phyloP scores from a whole-genome alignment of 2,113 vertebrate species.

The Protobothrops mucrosquamatus region DNA sequence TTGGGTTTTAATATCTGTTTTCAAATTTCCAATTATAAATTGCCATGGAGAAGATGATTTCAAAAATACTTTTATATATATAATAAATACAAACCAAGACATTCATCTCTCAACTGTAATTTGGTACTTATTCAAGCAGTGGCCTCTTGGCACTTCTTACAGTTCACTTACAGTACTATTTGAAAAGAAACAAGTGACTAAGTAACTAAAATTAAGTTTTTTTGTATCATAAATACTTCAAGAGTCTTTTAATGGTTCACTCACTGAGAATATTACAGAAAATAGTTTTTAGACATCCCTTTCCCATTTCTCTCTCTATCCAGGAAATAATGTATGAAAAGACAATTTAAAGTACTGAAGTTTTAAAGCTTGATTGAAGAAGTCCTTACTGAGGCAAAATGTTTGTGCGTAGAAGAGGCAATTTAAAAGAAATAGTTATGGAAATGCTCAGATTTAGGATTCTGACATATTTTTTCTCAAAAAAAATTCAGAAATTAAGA shows the following conservation, averaged over 20 bases:
- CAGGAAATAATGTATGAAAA: not conserved
- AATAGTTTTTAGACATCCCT: not conserved
- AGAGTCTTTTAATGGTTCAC: not conserved
- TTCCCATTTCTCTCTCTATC: not conserved
- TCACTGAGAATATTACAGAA: not conserved
- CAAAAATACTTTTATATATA: not conserved
- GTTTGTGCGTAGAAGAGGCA: not conserved
- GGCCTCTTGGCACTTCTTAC: not conserved
- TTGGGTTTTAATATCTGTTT: not conserved
- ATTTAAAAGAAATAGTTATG: not conserved
- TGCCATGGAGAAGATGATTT: not conserved
- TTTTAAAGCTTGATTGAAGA: not conserved
- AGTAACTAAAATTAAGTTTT: slow-evolving; percentile 2
- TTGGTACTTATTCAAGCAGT: not conserved
- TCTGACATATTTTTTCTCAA: not conserved
- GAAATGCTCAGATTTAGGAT: not conserved
- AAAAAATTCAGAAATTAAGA: not conserved
- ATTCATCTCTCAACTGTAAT: not conserved
- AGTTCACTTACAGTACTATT: not conserved
- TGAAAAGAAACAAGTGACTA: slow-evolving; percentile 10
- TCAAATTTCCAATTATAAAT: not conserved
- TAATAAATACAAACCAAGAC: not conserved
- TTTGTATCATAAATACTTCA: slow-evolving; percentile 22
- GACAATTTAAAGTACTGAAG: not conserved
- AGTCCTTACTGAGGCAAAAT: not conserved